Conservation (phyloP, 2,113 vertebrate species). For the Callocephalon fimbriatum region DNA sequence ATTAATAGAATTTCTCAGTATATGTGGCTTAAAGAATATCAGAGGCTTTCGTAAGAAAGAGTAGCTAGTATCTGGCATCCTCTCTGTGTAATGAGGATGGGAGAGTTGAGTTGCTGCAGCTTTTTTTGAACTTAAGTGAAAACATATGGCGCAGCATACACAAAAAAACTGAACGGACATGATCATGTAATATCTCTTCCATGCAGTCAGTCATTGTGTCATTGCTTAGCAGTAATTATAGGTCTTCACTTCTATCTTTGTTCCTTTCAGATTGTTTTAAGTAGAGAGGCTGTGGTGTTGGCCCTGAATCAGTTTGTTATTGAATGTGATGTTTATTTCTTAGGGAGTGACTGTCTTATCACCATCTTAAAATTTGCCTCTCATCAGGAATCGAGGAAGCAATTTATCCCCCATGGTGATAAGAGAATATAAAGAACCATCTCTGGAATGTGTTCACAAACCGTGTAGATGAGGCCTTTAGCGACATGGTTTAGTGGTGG, state of each 20-base stretch:
- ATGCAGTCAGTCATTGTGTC: neutral
- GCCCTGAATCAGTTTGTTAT: neutral
- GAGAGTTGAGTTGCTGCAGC: slow-evolving; percentile 4
- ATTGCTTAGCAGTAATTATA: neutral
- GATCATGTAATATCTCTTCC: neutral
- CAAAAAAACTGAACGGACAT: neutral
- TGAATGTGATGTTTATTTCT: neutral
- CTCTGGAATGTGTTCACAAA: neutral
- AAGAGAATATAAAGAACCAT: neutral
- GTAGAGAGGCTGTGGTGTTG: neutral
- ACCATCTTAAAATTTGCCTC: neutral
- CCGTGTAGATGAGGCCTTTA: neutral
- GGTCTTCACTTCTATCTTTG: neutral
- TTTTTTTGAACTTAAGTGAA: neutral
- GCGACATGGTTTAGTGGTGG: neutral
- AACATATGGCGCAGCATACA: slow-evolving; percentile 12
- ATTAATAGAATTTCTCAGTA: slow-evolving; percentile 64
- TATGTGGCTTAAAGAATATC: slow-evolving; percentile 27
- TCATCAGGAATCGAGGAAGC: neutral
- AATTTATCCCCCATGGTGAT: neutral
- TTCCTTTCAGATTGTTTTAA: neutral
- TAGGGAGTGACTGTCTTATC: neutral
- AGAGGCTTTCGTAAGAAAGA: slow-evolving; percentile 30
- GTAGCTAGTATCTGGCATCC: slow-evolving; percentile 41
- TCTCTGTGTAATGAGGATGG: neutral